phyloP scores from a whole-genome alignment of 2,797 vertebrate genomes.

The Echeneis naucrates region DNA sequence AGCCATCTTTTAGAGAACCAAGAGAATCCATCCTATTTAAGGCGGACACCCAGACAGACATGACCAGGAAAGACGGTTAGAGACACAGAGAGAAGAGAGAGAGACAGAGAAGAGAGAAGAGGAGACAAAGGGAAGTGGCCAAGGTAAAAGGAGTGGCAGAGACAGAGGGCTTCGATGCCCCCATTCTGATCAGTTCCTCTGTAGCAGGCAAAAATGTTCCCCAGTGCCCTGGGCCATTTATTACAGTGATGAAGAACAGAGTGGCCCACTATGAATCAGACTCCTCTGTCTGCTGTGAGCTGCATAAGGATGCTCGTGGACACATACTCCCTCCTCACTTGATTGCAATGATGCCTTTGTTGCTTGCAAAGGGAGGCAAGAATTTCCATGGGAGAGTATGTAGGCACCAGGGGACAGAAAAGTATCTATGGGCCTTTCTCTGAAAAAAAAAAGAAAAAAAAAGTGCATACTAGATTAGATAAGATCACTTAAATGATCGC shows the following conservation, averaged over 20 bases:
- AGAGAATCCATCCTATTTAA: conserved; percentile 83
- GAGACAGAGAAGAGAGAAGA: conserved; percentile 17
- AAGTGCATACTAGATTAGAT: conserved; percentile 47
- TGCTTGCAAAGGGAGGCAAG: conserved; percentile 35
- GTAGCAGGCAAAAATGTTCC: conserved; percentile 73
- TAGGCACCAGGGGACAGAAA: conserved; percentile 37
- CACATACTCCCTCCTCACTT: conserved; percentile 56
- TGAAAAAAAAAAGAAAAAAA: too few relatives aligned
- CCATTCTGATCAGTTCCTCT: conserved; percentile 74
- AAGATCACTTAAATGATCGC: conserved; percentile 50
- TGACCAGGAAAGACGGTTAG: conserved; percentile 45
- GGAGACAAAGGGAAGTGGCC: conserved; percentile 66
- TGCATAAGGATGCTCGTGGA: conserved; percentile 66
- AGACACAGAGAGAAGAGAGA: conserved; percentile 14
- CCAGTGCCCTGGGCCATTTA: conserved; percentile 73
- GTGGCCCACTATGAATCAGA: conserved; percentile 78
- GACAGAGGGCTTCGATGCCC: conserved; percentile 73
- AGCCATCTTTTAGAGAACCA: conserved; percentile 80
- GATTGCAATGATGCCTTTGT: conserved; percentile 58
- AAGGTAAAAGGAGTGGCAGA: conserved; percentile 68
- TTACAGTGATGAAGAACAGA: conserved; percentile 82
- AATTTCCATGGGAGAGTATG: conserved; percentile 27
- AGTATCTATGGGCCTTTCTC: conserved; percentile 24
- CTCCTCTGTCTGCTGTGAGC: conserved; percentile 60
- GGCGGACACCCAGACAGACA: conserved; percentile 73